Base-by-base conservation (phyloP, 2,113 vertebrate species). In the Paracanthobrama guichenoti region DNA sequence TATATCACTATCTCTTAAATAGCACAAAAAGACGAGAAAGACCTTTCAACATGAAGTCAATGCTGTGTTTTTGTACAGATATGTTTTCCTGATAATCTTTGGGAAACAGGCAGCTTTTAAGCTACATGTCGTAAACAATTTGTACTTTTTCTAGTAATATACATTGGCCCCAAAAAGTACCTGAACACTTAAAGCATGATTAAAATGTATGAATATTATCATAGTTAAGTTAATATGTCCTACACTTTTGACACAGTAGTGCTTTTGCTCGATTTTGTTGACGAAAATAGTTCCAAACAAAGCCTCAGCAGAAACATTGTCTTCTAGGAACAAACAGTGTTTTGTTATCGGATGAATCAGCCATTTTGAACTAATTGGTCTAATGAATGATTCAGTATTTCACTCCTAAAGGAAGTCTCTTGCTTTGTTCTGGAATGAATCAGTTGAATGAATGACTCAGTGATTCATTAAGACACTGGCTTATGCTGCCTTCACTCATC, bases 11-110 rank as follows among this genome's bases (percentile, higher is more conserved):
- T 60, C 57, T 22, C 67, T 60, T 79, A 78, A 76, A 31, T 84
- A 78, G 16, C 20, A 39, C 13, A 12, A 24, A 67, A 62, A 81
- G 16, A 53, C 4, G 4, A 31, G 72, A 75, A 31, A 31, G 26
- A 53, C 26, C 72, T 26, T 75, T 75, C n/a, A 72, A 44, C 22
- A 26, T 48, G 22, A 73, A 73, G 71, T 20, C 24, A 28, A 9
- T 7, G 14, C 9, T 75, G 73, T 48, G 73, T 75, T 75, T 75
- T 55, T 75, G 73, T 75, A 48, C 44, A 16, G 71, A 48, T 75
- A 26, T 31, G 46, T 75, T 50, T 75, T 31, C 9, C 26, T 75
- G 71, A 73, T 48, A 73, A 46, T 26, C 42, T 73, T 73, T 26
- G 42, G 6, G 4, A 44, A 72, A 24, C 69, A 44, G 22, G 69